These are phyloP conservation scores for Micropterix aruncella DNA, from an alignment of 2,888 invertebrate genomes.

Conservation along the genomic window DNA sequence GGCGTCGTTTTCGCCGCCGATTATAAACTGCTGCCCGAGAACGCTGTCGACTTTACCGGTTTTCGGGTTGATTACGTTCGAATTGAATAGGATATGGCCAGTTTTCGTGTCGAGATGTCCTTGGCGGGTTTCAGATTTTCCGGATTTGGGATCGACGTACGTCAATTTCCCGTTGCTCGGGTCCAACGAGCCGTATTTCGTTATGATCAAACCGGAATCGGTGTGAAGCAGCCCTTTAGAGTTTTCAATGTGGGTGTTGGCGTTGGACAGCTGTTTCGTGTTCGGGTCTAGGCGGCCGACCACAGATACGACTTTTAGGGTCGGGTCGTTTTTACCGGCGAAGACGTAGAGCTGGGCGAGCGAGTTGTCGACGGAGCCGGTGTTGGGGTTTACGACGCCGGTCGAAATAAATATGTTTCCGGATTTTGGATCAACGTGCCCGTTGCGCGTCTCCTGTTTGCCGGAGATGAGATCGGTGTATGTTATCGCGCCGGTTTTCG, in stretches of 20 bases:
- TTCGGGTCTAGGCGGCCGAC: constrained; percentile 39
- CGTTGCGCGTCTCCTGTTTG: constrained; percentile 12
- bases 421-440: constrained; percentile 16
- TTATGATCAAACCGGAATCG: constrained; percentile 47
- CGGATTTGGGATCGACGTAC: constrained; percentile 45
- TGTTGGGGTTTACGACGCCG: constrained; percentile 25
- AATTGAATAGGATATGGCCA: constrained; percentile 48
- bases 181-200: constrained; percentile 43
- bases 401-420: constrained; percentile 17
- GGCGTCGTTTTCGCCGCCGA: constrained; percentile 50
- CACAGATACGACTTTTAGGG: constrained; percentile 39
- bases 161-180: constrained; percentile 48
- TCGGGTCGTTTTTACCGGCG: constrained; percentile 26
- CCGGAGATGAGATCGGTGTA: constrained; percentile 39
- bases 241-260: constrained; percentile 35
- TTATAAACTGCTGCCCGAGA: constrained; percentile 51
- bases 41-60: constrained; percentile 52
- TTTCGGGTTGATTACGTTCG: constrained; percentile 47
- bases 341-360: constrained; percentile 39
- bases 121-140: constrained; percentile 48
- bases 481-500: constrained; percentile 41
- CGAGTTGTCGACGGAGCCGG: constrained; percentile 31
- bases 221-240: constrained; percentile 42
- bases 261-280: constrained; percentile 35
- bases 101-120: constrained; percentile 59